Base-by-base conservation (phyloP, 2,888 invertebrate species). In the Lasius platythorax region DNA sequence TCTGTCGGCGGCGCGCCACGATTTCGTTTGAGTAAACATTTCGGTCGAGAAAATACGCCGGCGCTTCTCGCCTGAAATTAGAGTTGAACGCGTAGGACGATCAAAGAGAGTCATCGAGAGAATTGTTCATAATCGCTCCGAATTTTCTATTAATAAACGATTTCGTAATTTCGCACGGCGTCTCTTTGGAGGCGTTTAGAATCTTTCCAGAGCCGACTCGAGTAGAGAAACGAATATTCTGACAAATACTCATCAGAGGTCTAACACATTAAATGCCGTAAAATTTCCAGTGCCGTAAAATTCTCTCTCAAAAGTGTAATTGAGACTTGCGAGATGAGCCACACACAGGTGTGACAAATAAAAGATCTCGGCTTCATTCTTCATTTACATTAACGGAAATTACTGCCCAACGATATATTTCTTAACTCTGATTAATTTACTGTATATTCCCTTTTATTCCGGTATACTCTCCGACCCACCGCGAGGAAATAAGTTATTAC, bases 61-160 rank as follows among this genome's bases (percentile, higher is more conserved):
- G 11, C 18, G 18, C 18, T 61, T 43, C 18, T n/a, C 61, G 12
- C n/a, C 37, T 72, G 56, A 58, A 74, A 43, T 74, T 74, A 50
- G 64, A 50, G 15, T 23, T 23, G 12, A 40, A 58, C 30, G 40
- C 12, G 58, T 40, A 30, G 12, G n/a, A 43, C 6, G 73, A 61
- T 30, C 58, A 12, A 23, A 40, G 43, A 43, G 37, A n/a, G 12
- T 40, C 30, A 30, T n/a, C 15, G 53, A 15, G 8, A 30, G 30
- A 43, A 28, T 58, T 56, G 37, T 37, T 3, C 12, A 68, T 50
- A 15, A 18, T 37, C 23, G 23, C 6, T 50, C 2, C 1, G 5
- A 72, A 56, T 15, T 37, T 56, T 43, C 30, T 43, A 74, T 61
- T 30, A 74, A 74, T 73, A 73, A 70, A 70, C 1, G 33, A 67